Evolutionary conservation across 2,888 invertebrate species (phyloP), one percentile per base, ranked within the genome.

Genomic region (Diarsia dahlii): DNA sequence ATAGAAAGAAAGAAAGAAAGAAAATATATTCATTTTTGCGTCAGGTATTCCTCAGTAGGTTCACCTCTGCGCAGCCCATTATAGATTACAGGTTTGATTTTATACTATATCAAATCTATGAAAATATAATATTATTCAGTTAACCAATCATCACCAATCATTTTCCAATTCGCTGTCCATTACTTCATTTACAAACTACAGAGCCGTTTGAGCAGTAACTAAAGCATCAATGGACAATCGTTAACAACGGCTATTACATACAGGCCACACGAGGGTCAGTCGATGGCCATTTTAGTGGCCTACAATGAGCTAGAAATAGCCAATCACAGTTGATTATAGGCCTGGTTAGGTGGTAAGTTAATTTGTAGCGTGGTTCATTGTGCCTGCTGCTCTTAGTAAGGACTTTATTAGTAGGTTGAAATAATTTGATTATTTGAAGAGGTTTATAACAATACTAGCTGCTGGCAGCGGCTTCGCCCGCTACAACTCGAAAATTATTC

Each of bases 221-320:
- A 64, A 56, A 79, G 50, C 80, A 67, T 63, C 79, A 67, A 73
- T 81, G 67, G 81, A 71, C 50, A 63, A 50, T 48, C 58, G 46
- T 80, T 81, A 76, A 76, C 76, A 81, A 52, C 63, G 23, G 28
- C 34, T 9, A 78, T 78, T 73, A 78, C 80, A 73, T 58, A 28
- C 66, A 74, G 71, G 74, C 56, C 63, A 80, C 71, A 71, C 34
- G 50, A 74, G 84, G 65, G 67, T 71, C 74, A 34, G 45, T 52
- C 63, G 50, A 79, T 67, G 34, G 50, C 20, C 28, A 58, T 79
- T 79, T 67, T 63, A 79, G 66, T 67, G 80, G 23, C 46, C 18
- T 12, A 56, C 28, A 78, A 73, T 78, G 60, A 73, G 52, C 65
- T 70, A 66, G 69, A 52, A 56, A 80, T 74, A 63, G 63, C 54